Conservation (phyloP, 2,797 vertebrate genomes). For the Anabas testudineus region DNA sequence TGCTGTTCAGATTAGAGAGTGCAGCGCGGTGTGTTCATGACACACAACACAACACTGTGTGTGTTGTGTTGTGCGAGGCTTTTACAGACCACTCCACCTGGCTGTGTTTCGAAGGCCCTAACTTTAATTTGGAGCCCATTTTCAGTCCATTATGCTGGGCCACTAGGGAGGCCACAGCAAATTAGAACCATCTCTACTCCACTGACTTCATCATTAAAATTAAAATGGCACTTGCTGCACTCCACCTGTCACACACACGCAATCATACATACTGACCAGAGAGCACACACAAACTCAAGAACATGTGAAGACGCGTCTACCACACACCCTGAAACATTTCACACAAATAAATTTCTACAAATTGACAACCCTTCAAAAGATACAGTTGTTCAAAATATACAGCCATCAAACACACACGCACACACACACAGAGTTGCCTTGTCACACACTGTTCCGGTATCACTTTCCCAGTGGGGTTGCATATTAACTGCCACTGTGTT, state of each 20-base stretch:
- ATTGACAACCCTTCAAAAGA: conserved; percentile 27
- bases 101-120: conserved; percentile 64
- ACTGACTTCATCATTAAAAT: conserved; percentile 84
- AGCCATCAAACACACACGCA: conserved; percentile 1
- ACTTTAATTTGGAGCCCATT: conserved; percentile 81
- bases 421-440: conserved; percentile 13
- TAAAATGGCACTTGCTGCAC: conserved; percentile 74
- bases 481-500: conserved; percentile 41
- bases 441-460: conserved; percentile 46
- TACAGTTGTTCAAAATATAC: conserved; percentile 7
- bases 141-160: conserved; percentile 81
- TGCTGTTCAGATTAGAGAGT: conserved; percentile 23
- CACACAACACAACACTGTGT: too few species aligned
- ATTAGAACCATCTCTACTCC: conserved; percentile 84
- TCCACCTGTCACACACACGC: conserved; percentile 68
- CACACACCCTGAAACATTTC: conserved; percentile 5
- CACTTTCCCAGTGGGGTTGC: conserved; percentile 41
- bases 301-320: background rate
- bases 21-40: conserved; percentile 6
- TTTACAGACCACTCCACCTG: conserved; percentile 58
- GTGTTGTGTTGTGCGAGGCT: conserved; percentile 19
- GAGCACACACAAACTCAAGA: conserved; percentile 29
- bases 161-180: conserved; percentile 78
- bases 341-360: conserved; percentile 18
- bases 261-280: conserved; percentile 16